phyloP scores from a whole-genome alignment of 2,888 invertebrate species.

The Agriopis aurantiaria region DNA sequence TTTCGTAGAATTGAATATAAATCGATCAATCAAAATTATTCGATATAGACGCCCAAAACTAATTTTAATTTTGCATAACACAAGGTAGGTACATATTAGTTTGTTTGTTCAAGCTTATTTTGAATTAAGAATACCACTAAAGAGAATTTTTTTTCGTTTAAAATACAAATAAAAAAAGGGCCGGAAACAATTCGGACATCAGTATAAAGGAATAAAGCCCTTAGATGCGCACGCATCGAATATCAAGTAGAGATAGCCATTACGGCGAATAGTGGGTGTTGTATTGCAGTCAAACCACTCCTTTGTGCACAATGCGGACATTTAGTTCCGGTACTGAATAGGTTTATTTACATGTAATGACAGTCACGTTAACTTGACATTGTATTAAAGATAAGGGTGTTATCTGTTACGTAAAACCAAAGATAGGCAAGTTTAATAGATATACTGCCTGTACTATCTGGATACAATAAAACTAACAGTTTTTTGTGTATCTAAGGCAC shows the following conservation, averaged over 20 bases:
- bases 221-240: slow-evolving; percentile 72
- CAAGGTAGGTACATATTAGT: neutral
- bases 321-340: slow-evolving; percentile 69
- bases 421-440: neutral
- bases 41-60: neutral
- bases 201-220: slow-evolving; percentile 44
- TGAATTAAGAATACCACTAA: too few relatives aligned
- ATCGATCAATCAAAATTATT: slow-evolving; percentile 3
- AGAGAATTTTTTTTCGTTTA: too few relatives aligned
- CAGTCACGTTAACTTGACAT: slow-evolving; percentile 33
- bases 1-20: neutral
- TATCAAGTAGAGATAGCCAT: slow-evolving; percentile 57
- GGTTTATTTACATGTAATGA: slow-evolving; percentile 35
- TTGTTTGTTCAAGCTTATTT: too few relatives aligned
- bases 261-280: slow-evolving; percentile 61
- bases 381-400: slow-evolving; percentile 14
- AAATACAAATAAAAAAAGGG: slow-evolving; percentile 50
- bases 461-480: neutral
- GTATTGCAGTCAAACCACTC: slow-evolving; percentile 74
- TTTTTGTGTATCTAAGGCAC: neutral
- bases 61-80: neutral
- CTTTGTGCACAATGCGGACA: slow-evolving; percentile 69
- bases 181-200: slow-evolving; percentile 59
- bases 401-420: slow-evolving; percentile 10
- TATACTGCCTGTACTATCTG: neutral